A percentile compares a stretch with the other conserved stretches of the same genome.
phyloP scores from a whole-genome alignment of 1,140 invertebrate genomes.

The Patella vulgata region DNA sequence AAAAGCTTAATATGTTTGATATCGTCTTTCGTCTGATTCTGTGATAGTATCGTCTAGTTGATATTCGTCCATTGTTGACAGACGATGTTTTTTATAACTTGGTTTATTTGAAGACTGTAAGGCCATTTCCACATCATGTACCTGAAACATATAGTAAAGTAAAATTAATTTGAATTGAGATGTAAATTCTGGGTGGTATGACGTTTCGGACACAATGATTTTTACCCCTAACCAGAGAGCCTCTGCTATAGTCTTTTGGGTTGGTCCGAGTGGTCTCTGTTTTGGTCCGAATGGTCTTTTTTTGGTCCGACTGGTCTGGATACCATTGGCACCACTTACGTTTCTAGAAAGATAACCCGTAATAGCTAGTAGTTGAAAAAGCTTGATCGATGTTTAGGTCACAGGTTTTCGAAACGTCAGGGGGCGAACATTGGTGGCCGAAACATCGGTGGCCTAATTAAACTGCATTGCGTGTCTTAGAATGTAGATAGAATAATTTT shows the following conservation, averaged over 20 bases:
- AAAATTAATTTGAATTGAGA: background rate
- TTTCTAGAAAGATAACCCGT: too few relatives aligned
- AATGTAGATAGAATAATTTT: too few relatives aligned
- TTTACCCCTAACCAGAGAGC: background rate
- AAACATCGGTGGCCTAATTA: too few relatives aligned
- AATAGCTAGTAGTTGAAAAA: too few relatives aligned
- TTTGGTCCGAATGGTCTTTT: background rate
- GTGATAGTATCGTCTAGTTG: conserved; percentile 14
- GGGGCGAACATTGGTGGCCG: too few relatives aligned
- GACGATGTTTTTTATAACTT: conserved; percentile 12
- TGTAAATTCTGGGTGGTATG: background rate
- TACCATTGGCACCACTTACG: too few relatives aligned
- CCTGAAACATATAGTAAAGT: background rate
- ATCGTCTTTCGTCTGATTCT: background rate
- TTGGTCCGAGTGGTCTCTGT: too few relatives aligned
- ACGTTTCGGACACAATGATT: background rate
- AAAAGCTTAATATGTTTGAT: conserved; percentile 2
- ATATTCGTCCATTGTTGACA: conserved; percentile 29
- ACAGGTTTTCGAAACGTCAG: too few relatives aligned
- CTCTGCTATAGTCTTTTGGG: too few relatives aligned
- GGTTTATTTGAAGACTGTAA: background rate
- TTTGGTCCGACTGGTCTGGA: background rate
- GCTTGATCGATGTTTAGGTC: too few relatives aligned
- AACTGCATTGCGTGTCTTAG: too few relatives aligned
- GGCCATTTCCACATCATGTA: background rate